These are phyloP conservation scores for Australoheros scitulus DNA, from an alignment of 2,113 vertebrate genomes.

Conservation along the genomic window DNA sequence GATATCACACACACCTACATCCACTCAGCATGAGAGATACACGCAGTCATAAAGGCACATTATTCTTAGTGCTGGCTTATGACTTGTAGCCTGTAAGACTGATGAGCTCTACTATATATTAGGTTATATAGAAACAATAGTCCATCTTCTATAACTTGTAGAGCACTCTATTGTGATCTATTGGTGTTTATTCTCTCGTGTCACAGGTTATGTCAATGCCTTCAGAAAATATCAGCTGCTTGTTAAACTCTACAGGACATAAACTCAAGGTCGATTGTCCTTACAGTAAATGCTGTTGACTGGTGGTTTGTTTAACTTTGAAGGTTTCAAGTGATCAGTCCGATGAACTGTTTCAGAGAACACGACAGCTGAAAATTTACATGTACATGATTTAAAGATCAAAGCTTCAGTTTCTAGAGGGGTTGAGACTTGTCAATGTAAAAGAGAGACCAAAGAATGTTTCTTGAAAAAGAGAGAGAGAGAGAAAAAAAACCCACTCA, in stretches of 20 bases:
- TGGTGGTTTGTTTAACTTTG: not conserved
- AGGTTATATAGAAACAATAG: not conserved
- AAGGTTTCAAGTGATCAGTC: not conserved
- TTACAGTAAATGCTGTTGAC: not conserved
- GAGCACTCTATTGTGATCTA: not conserved
- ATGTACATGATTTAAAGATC: not conserved
- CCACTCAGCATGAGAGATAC: slow-evolving; percentile 30
- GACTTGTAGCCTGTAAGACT: not conserved
- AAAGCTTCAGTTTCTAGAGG: not conserved
- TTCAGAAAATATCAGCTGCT: not conserved
- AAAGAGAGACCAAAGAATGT: not conserved
- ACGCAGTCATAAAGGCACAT: slow-evolving; percentile 17
- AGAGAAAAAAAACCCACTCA: slow-evolving; percentile 49
- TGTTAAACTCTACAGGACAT: not conserved
- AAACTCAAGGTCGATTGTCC: not conserved
- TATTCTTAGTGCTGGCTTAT: slow-evolving; percentile 12
- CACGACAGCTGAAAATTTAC: not conserved
- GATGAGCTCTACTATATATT: not conserved
- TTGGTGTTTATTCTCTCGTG: slow-evolving; percentile 3
- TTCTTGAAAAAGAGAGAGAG: not conserved
- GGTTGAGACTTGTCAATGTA: not conserved
- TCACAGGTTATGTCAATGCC: not conserved
- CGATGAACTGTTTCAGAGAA: not conserved
- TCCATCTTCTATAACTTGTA: slow-evolving; percentile 9
- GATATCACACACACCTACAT: slow-evolving; percentile 55